Percentiles rank a stretch among this genome's conserved stretches.
Evolutionary conservation across 2,888 invertebrate species (phyloP).

Genomic region (Andricus curvator): DNA sequence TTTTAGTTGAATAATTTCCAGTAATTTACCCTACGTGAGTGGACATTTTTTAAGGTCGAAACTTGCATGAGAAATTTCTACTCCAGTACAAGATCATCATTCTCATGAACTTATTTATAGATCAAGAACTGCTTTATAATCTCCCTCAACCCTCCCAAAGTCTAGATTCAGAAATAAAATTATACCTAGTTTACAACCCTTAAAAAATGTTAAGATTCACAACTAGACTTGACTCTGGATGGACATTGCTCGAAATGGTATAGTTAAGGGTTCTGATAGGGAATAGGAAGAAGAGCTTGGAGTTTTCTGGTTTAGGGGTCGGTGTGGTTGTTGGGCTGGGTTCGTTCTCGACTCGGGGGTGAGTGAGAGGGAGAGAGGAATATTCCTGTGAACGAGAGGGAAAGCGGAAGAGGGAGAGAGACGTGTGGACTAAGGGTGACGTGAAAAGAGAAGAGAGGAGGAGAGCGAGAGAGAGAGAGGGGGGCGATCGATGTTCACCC

Average conservation of each 20-base stretch:
- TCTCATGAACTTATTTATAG: neutral
- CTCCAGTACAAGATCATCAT: neutral
- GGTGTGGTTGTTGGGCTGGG: slow-evolving; percentile 53
- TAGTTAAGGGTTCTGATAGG: slow-evolving; percentile 23
- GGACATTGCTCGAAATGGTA: neutral
- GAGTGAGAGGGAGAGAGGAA: slow-evolving; percentile 55
- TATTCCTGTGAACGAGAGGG: slow-evolving; percentile 49
- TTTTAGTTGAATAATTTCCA: no score
- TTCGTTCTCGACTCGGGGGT: slow-evolving; percentile 53
- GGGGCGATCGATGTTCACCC: slow-evolving; percentile 81
- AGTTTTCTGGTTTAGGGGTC: slow-evolving; percentile 63
- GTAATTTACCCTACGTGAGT: neutral
- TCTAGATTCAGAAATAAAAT: neutral
- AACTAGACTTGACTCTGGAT: neutral
- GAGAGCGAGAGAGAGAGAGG: slow-evolving; percentile 59
- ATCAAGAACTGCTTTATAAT: neutral
- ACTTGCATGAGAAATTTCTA: slow-evolving; percentile 8
- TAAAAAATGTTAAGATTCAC: neutral
- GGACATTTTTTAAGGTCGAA: slow-evolving; percentile 10
- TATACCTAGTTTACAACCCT: neutral
- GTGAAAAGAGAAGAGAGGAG: slow-evolving; percentile 52
- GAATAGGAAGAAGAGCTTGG: slow-evolving; percentile 54
- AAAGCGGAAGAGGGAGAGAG: slow-evolving; percentile 52
- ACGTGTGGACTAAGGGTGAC: slow-evolving; percentile 43
- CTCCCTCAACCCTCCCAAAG: no score